Conservation (phyloP, 2,888 invertebrate species). For the Dasysyrphus albostriatus region DNA sequence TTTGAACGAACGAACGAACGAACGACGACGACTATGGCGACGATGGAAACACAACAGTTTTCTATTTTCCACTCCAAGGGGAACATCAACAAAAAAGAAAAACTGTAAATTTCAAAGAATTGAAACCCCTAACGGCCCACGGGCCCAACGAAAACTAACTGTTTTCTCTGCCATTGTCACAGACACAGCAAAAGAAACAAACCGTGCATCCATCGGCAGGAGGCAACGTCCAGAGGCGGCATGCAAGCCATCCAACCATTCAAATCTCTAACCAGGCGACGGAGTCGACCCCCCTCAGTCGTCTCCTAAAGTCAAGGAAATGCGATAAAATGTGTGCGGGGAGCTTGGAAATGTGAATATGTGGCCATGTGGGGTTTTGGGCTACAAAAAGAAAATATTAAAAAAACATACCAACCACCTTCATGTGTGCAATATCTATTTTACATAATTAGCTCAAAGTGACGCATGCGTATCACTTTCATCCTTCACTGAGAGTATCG, state of each 20-base stretch:
- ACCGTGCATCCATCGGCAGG: constrained; percentile 31
- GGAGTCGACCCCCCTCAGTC: constrained; percentile 5
- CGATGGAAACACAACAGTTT: constrained; percentile 18
- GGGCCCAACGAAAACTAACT: constrained; percentile 21
- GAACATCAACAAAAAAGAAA: constrained; percentile 1
- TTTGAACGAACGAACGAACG: constrained; percentile 3
- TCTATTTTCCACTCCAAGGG: neutral
- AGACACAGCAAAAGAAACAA: constrained; percentile 41
- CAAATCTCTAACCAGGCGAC: constrained; percentile 19
- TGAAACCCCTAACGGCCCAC: constrained; percentile 4
- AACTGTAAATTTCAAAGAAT: constrained; percentile 51
- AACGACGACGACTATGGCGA: neutral
- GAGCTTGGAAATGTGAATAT: constrained; percentile 11
- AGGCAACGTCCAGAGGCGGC: constrained; percentile 56
- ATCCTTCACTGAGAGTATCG: constrained; percentile 59
- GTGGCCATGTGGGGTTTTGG: constrained; percentile 3
- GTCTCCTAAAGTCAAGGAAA: constrained; percentile 50
- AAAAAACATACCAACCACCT: constrained; percentile 17
- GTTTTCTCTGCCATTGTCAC: constrained; percentile 49
- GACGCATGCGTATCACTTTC: constrained; percentile 71
- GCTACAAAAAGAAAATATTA: constrained; percentile 18
- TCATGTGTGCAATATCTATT: constrained; percentile 74
- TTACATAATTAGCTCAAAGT: constrained; percentile 77
- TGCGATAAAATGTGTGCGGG: constrained; percentile 42
- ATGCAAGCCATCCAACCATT: constrained; percentile 29